Evolutionary conservation across 2,888 invertebrate genomes (phyloP).

Genomic region (Dryobotodes eremita): DNA sequence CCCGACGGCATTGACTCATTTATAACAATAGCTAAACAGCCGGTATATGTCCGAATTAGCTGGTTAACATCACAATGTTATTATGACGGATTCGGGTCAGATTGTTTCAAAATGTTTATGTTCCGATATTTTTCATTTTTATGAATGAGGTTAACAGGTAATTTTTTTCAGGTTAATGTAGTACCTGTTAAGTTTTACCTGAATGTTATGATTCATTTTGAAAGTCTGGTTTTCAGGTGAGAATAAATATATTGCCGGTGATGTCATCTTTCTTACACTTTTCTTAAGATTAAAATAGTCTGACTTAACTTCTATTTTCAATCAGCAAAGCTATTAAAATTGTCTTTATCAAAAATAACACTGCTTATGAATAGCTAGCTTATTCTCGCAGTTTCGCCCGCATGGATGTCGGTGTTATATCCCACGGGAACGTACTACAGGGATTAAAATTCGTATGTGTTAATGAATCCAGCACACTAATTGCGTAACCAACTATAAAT

Average conservation of each 20-base stretch:
- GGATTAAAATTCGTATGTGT: neutral
- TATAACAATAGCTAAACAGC: slow-evolving; percentile 46
- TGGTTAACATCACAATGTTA: slow-evolving; percentile 57
- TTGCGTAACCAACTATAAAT: too few species aligned
- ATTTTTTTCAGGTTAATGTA: slow-evolving; percentile 25
- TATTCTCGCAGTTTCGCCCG: neutral
- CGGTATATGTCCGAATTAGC: slow-evolving; percentile 44
- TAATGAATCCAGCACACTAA: too few species aligned
- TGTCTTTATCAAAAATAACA: neutral
- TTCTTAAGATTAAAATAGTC: neutral
- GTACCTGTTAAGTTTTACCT: slow-evolving; percentile 20
- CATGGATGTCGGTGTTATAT: neutral
- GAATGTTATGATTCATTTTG: slow-evolving; percentile 12
- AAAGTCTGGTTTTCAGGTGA: neutral
- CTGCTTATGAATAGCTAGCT: neutral
- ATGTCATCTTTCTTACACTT: neutral
- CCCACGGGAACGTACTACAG: neutral
- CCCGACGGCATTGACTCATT: slow-evolving; percentile 19
- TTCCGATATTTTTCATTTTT: slow-evolving; percentile 46
- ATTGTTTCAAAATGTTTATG: slow-evolving; percentile 55
- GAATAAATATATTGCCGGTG: neutral
- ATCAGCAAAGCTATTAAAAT: neutral
- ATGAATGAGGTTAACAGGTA: slow-evolving; percentile 51
- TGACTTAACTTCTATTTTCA: neutral
- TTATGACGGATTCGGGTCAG: slow-evolving; percentile 67